Evolutionary conservation across 37 sponge, comb jelly and placozoan species (phyloP).

Genomic region (Eunapius fragilis): DNA sequence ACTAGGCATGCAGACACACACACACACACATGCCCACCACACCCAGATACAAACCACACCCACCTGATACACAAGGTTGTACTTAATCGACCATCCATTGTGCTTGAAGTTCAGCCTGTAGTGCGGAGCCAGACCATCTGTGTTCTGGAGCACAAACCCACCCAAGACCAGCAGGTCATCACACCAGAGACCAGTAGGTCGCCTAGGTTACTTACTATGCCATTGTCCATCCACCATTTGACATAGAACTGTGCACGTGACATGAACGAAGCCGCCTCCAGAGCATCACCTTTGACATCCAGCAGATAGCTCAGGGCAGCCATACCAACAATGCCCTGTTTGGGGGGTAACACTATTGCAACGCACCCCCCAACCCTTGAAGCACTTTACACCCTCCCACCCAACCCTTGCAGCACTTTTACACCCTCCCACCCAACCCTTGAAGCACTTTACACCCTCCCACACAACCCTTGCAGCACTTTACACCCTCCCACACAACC

Average conservation of each 20-base stretch:
- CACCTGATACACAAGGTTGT: slow-evolving; percentile 73
- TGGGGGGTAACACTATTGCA: too few relatives aligned
- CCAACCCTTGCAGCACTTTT: too few relatives aligned
- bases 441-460: background rate
- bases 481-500: too few relatives aligned
- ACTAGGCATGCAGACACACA: background rate
- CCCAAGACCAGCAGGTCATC: background rate
- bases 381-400: too few relatives aligned
- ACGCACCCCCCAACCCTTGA: too few relatives aligned
- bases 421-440: background rate
- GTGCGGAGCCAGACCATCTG: slow-evolving; percentile 32
- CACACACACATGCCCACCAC: background rate
- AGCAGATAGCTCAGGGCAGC: slow-evolving; percentile 59
- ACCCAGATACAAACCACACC: background rate
- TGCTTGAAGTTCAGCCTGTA: slow-evolving; percentile 61
- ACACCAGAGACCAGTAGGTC: background rate
- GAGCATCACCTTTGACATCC: background rate
- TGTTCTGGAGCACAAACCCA: background rate
- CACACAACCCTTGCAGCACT: too few relatives aligned
- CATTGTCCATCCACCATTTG: slow-evolving; percentile 52
- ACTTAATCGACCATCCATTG: slow-evolving; percentile 74
- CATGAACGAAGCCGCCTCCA: slow-evolving; percentile 32
- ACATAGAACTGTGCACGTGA: background rate
- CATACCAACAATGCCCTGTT: slow-evolving; percentile 59
- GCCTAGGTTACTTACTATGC: slow-evolving; percentile 2